Conservation (phyloP, 2,797 vertebrate genomes). For the Luscinia megarhynchos region DNA sequence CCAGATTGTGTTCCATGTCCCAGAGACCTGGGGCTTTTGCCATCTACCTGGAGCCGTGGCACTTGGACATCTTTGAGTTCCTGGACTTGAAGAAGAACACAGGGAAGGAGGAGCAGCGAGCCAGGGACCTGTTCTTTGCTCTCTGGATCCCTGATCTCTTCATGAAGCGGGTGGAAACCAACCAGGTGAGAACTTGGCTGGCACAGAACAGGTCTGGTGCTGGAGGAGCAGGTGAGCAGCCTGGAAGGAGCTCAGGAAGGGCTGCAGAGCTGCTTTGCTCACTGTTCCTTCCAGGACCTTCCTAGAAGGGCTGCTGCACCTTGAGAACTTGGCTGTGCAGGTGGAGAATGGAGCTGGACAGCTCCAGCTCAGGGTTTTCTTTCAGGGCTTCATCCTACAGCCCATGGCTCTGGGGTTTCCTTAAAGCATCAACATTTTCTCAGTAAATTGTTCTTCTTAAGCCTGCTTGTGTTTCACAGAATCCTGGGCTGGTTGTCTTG, state of each 20-base stretch:
- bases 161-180: slow-evolving; percentile 96
- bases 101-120: slow-evolving; percentile 95
- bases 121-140: slow-evolving; percentile 94
- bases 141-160: slow-evolving; percentile 98
- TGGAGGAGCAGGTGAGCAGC: neutral
- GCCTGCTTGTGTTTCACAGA: neutral
- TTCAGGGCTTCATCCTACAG: neutral
- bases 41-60: slow-evolving; percentile 98
- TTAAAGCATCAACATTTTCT: neutral
- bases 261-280: neutral
- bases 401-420: neutral
- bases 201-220: neutral
- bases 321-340: neutral
- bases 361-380: neutral
- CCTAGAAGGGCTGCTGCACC: neutral
- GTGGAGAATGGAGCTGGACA: neutral
- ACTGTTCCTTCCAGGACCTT: neutral
- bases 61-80: slow-evolving; percentile 95
- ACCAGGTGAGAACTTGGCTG: slow-evolving; percentile 78
- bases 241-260: neutral
- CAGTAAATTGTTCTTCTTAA: neutral
- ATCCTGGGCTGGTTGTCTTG: neutral
- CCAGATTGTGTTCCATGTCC: neutral
- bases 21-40: slow-evolving; percentile 96
- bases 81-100: slow-evolving; percentile 99